Base-by-base conservation (phyloP, 2,797 vertebrate species). In the Sebastes vulpes region DNA sequence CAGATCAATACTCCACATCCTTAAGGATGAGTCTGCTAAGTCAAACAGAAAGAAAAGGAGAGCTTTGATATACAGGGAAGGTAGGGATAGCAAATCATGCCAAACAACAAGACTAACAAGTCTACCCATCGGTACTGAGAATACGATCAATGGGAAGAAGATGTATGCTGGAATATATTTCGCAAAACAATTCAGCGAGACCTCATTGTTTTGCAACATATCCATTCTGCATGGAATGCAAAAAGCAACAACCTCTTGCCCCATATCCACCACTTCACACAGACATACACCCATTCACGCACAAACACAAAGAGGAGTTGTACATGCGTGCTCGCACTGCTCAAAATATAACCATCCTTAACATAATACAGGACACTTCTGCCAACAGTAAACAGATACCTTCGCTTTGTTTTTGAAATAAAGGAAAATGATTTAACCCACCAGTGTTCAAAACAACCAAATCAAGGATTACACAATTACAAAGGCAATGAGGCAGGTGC, bases 21-120 rank as follows among this genome's bases (percentile, higher is more conserved):
- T 94, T 94, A 93, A 95, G 91, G 93, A 94, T 90, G 84, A 95
- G 91, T 75, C 85, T 77, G 73, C 85, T 93, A 95, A 95, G 80
- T 88, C 84, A 86, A 92, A 95, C 90, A 89, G 91, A 96, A 93
- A 92, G 83, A 82, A 90, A 80, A 85, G 42, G 72, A 86, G 76
- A 54, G 86, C 56, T 90, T 80, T 89, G 84, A 90, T 90, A 85
- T 77, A 91, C 71, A 92, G 77, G 59, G 86, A 86, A 59, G 83
- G 73, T 65, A 83, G 82, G 81, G 81, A 86, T 65, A 75, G 75
- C 72, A 85, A 84, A 87, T 85, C 75, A 87, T 81, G 52, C 31
- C 65, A 61, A 80, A 82, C 82, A 84, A 78, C 64, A 75, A 75
- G 70, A 85, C 68, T 46, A 91, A 90, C 81, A 86, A 83, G 79